These are phyloP conservation scores for Glyptemys insculpta DNA, from an alignment of 2,797 vertebrate species.

Conservation along the genomic window DNA sequence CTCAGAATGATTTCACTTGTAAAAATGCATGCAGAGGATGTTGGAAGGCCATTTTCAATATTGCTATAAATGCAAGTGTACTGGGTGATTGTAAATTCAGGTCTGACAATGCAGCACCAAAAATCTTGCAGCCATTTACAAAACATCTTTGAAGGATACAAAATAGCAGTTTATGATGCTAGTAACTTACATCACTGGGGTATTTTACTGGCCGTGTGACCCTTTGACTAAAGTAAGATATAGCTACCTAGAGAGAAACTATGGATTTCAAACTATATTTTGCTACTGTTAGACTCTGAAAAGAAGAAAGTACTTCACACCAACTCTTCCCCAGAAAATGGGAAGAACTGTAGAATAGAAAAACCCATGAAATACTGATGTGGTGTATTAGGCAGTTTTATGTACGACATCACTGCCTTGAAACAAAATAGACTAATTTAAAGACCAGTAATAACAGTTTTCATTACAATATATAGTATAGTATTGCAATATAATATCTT, in stretches of 20 bases:
- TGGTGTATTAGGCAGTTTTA: neutral
- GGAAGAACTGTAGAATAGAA: neutral
- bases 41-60: neutral
- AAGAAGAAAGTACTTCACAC: neutral
- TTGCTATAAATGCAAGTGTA: neutral
- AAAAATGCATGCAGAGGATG: neutral
- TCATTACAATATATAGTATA: neutral
- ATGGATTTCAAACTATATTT: neutral
- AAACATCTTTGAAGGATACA: neutral
- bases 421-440: neutral
- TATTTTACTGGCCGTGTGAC: neutral
- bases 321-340: neutral
- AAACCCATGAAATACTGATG: neutral
- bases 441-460: neutral
- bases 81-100: neutral
- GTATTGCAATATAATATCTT: neutral
- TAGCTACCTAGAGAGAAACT: neutral
- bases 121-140: neutral
- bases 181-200: neutral
- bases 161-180: neutral
- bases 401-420: neutral
- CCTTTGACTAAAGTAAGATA: neutral
- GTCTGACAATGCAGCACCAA: neutral
- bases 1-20: accelerated
- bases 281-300: neutral